These are phyloP conservation scores for Tinea pellionella DNA, from an alignment of 2,888 invertebrate genomes.

Conservation along the genomic window DNA sequence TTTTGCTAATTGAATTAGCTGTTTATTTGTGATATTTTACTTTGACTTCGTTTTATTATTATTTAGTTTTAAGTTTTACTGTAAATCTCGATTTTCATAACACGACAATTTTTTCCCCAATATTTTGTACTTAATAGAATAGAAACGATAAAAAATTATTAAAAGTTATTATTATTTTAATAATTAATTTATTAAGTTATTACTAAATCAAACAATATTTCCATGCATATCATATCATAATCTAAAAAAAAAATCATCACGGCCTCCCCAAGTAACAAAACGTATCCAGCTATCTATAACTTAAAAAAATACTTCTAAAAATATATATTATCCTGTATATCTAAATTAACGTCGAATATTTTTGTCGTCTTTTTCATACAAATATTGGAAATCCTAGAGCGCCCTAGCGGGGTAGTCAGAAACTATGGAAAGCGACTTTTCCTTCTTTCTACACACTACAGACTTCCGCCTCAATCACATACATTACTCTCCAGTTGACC, in stretches of 20 bases:
- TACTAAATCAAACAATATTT: neutral
- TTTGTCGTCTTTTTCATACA: neutral
- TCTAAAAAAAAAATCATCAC: neutral
- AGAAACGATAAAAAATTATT: too few relatives aligned
- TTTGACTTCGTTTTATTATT: neutral
- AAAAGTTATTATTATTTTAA: too few relatives aligned
- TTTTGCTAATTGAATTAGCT: slow-evolving; percentile 4
- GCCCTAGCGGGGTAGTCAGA: too few relatives aligned
- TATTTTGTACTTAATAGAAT: too few relatives aligned
- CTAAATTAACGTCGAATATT: neutral
- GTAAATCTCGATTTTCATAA: too few relatives aligned
- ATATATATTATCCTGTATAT: slow-evolving; percentile 1
- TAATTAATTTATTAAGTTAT: neutral
- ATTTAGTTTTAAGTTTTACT: neutral
- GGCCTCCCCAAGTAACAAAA: neutral
- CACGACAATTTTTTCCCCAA: too few relatives aligned
- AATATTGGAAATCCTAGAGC: neutral
- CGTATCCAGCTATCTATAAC: neutral
- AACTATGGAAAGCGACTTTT: too few relatives aligned
- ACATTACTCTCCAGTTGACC: too few relatives aligned
- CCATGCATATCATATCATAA: slow-evolving; percentile 8
- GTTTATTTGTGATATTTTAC: neutral
- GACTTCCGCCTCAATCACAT: too few relatives aligned
- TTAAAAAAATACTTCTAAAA: neutral
- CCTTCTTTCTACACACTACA: too few relatives aligned